Percentiles rank a stretch among this genome's conserved stretches.
Conservation (phyloP, 2,888 invertebrate species). For the Acrobasis suavella region DNA sequence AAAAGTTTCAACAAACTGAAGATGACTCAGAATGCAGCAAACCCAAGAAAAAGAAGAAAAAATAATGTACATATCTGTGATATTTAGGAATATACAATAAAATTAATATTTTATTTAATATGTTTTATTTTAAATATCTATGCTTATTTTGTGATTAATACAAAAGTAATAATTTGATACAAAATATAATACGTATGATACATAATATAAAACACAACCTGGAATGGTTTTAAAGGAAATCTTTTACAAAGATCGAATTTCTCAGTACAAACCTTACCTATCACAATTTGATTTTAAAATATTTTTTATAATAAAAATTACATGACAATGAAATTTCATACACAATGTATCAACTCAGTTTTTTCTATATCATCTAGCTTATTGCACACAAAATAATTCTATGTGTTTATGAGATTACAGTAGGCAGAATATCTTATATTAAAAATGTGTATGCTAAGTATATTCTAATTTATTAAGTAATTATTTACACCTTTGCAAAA, state of each 20-base stretch:
- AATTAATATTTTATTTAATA: constrained; percentile 21
- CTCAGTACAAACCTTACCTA: constrained; percentile 39
- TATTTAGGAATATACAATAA: constrained; percentile 23
- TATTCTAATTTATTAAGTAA: no score
- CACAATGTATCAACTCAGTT: no score
- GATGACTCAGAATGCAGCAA: constrained; percentile 39
- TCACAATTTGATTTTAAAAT: constrained; percentile 51
- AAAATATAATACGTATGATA: constrained; percentile 10
- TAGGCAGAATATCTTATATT: background rate
- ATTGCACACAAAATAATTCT: constrained; percentile 8
- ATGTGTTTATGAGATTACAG: background rate
- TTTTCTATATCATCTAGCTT: background rate
- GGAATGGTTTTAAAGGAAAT: constrained; percentile 61
- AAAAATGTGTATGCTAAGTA: background rate
- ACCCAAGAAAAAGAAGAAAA: constrained; percentile 61
- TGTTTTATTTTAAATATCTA: constrained; percentile 21
- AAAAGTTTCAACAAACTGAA: constrained; percentile 83
- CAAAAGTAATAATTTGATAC: constrained; percentile 41
- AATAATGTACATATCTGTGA: constrained; percentile 35
- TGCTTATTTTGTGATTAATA: constrained; percentile 32
- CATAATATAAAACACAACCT: constrained; percentile 49
- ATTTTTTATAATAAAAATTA: background rate
- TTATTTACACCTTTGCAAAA: no score
- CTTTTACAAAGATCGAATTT: constrained; percentile 58
- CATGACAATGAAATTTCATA: no score